Conservation (phyloP, 2,797 vertebrate genomes). For the Valencia hispanica region DNA sequence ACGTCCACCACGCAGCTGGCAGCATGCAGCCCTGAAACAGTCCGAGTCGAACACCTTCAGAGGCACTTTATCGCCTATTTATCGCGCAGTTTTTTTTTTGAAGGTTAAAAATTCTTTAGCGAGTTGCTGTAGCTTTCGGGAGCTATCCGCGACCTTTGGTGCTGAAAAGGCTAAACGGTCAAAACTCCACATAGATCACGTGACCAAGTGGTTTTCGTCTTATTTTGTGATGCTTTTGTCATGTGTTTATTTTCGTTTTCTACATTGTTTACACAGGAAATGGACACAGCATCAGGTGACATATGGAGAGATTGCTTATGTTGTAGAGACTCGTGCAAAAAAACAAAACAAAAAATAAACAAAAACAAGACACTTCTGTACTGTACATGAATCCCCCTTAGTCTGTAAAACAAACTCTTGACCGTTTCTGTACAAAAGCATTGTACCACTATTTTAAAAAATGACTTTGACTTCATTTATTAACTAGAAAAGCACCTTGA, state of each 20-base stretch:
- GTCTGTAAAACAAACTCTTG: not conserved
- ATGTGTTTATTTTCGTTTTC: not conserved
- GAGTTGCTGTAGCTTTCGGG: constrained; percentile 38
- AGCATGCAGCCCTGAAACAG: not conserved
- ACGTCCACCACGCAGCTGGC: not conserved
- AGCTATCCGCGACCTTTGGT: constrained; percentile 76
- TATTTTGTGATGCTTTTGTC: not conserved
- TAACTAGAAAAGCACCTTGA: not conserved
- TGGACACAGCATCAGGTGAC: not conserved
- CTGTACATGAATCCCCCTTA: not conserved
- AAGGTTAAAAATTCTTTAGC: not conserved
- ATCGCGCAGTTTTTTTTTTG: not conserved
- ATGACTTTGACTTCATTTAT: not conserved
- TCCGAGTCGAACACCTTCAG: not conserved
- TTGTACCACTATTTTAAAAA: not conserved
- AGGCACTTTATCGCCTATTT: not conserved
- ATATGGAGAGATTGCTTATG: not conserved
- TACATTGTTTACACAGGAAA: not conserved
- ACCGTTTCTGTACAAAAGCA: too few species aligned
- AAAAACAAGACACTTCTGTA: too few species aligned
- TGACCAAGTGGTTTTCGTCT: constrained; percentile 23
- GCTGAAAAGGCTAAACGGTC: constrained; percentile 67
- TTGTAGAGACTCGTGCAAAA: not conserved
- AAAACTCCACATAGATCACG: constrained; percentile 28
- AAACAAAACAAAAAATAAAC: too few species aligned